Conservation (phyloP, 2,888 invertebrate genomes). For the Blastobasis lacticolella region DNA sequence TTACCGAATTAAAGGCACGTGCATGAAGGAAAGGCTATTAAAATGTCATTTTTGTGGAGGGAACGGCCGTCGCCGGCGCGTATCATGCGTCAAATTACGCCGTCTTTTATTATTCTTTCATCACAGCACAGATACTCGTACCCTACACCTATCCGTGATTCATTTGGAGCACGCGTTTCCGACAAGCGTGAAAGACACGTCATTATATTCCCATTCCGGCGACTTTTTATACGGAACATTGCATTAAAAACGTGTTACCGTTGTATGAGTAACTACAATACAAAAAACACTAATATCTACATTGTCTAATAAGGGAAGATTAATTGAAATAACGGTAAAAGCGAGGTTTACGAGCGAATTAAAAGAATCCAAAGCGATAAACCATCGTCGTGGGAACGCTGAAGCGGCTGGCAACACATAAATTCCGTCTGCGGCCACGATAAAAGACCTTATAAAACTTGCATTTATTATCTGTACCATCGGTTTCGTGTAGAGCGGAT, state of each 20-base stretch:
- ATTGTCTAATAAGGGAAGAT: constrained; percentile 15
- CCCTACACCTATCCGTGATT: constrained; percentile 15
- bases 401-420: constrained; percentile 40
- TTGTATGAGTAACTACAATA: not conserved
- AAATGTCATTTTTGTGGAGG: constrained; percentile 26
- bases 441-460: constrained; percentile 54
- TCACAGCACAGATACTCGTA: constrained; percentile 1
- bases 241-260: not conserved
- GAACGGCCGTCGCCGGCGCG: constrained; percentile 13
- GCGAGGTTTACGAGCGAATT: constrained; percentile 40
- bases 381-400: constrained; percentile 49
- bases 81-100: constrained; percentile 29
- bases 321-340: constrained; percentile 39
- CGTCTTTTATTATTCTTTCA: constrained; percentile 27
- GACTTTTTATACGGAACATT: not conserved
- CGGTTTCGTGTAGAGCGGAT: constrained; percentile 23
- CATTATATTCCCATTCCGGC: constrained; percentile 9
- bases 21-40: constrained; percentile 24
- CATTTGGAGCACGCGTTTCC: constrained; percentile 14
- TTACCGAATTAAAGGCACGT: constrained; percentile 18
- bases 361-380: constrained; percentile 29
- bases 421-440: constrained; percentile 34
- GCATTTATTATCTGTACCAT: constrained; percentile 48
- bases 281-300: not conserved
- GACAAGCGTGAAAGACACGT: constrained; percentile 10